Base-by-base conservation (phyloP, 2,888 invertebrate species). In the Euphydryas editha region DNA sequence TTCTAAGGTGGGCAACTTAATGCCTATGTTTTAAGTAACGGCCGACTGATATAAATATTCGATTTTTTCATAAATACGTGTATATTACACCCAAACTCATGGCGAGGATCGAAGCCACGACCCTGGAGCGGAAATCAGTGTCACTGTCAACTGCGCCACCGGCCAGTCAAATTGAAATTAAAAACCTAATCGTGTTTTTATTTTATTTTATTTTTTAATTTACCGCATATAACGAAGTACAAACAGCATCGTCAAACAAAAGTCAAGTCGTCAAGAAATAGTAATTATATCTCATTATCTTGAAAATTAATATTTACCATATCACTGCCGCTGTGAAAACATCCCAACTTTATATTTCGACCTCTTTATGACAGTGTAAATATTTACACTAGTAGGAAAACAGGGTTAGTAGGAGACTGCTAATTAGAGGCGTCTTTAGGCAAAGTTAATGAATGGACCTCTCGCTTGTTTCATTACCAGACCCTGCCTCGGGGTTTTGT, bases 351-450 rank as follows among this genome's bases (percentile, higher is more conserved):
- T 17, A 69, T 46, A 69, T 63, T 60, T 44, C 51, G 56, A 62
- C 37, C 59, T 62, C 60, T 66, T 63, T 69, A 69, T 69, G 66
- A 60, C 60, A 62, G 51, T 55, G 68, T 69, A 63, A 66, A 66
- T 66, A 63, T 66, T 69, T 58, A 58, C 57, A 51, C 66, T 59
- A 63, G 56, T 49, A 59, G 60, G 57, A 54, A 55, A 60, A 66
- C 63, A 63, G 42, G 66, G 69, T 66, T 63, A 63, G 59, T 51
- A 49, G 58, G 55, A 65, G 61, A 17, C 36, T 59, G 65, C 65
- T 68, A 68, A 68, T 65, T 69, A 65, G 62, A 57, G 59, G 62
- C 47, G 44, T 65, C 59, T 67, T 63, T 63, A 59, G 59, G 59
- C 63, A 59, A 30, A 55, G 59, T 60, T 62, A 59, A 59, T 62